Conservation (phyloP, 2,797 vertebrate genomes). For the Megaceryle alcyon region DNA sequence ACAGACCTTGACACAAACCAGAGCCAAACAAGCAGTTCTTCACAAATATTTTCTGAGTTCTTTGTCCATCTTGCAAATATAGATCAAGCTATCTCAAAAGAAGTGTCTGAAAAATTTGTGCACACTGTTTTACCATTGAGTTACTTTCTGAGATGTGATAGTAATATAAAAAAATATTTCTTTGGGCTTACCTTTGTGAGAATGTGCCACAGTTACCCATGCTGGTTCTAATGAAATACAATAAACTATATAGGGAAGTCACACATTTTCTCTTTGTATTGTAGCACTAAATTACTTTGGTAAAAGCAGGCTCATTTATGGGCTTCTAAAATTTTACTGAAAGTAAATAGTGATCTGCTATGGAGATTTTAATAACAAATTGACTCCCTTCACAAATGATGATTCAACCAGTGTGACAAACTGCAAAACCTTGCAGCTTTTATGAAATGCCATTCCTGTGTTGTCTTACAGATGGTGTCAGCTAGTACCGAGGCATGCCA, state of each 20-base stretch:
- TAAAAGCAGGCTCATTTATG: not conserved
- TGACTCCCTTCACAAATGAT: not conserved
- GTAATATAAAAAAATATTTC: not conserved
- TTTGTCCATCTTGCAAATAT: not conserved
- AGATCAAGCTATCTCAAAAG: not conserved
- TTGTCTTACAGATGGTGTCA: not conserved
- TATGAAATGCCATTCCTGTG: not conserved
- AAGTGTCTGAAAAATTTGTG: not conserved
- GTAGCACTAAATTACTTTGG: not conserved
- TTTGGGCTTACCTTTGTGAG: not conserved
- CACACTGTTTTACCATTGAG: not conserved
- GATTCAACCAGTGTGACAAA: not conserved
- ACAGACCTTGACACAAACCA: not conserved
- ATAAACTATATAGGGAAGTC: not conserved
- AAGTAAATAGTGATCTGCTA: not conserved
- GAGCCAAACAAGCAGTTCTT: not conserved
- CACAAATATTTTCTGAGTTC: not conserved
- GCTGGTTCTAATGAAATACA: not conserved
- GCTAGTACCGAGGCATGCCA: not conserved
- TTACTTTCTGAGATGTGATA: not conserved
- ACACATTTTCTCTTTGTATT: not conserved
- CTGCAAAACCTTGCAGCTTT: not conserved
- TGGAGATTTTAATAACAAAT: not conserved
- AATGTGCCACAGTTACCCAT: not conserved
- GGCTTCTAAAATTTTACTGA: not conserved